Evolutionary conservation across 2,888 invertebrate species (phyloP), one percentile per base, ranked within the genome.

Genomic region (Athalia circularis): DNA sequence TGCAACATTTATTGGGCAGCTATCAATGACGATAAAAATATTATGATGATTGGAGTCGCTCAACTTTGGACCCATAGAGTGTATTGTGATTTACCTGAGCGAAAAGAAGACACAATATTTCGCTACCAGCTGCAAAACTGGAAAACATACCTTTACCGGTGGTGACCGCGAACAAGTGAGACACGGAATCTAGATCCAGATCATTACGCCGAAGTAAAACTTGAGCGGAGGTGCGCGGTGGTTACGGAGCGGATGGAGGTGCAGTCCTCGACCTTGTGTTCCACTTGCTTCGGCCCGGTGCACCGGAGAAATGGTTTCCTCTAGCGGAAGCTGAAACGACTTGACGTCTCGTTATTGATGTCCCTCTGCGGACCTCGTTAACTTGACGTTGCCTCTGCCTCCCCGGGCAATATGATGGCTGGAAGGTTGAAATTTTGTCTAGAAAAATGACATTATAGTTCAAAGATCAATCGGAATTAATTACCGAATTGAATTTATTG

Each of bases 131-230:
- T 29, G 29, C 29, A 29, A 29, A 0, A 29, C 29, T 29, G 29
- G 29, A 29, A 29, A 29, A 29, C 29, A 29, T 50, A 13, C 29
- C 45, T 15, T 68, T 43, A 7, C 59, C 72, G 57, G 59, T 59
- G 59, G 72, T 72, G 57, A 72, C 72, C 72, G 72, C 59, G 72
- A 72, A 47, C 72, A 72, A 72, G 72, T 72, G 72, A 72, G 45
- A 72, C 72, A 72, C 72, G 72, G 72, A 72, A 29, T 72, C 72
- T 72, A 45, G 72, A 72, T 72, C 59, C 72, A 72, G 72, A 72
- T 72, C 72, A 72, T 72, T 72, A 72, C 72, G 72, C 57, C 29
- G 72, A 72, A 72, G 72, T 72, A 72, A 72, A 72, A 72, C 72
- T 47, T 72, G 72, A 72, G 47, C 72, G 57, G 6, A 54, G 54